These are phyloP conservation scores for Euglossa dilemma DNA, from an alignment of 1,140 invertebrate genomes.

Conservation along the genomic window DNA sequence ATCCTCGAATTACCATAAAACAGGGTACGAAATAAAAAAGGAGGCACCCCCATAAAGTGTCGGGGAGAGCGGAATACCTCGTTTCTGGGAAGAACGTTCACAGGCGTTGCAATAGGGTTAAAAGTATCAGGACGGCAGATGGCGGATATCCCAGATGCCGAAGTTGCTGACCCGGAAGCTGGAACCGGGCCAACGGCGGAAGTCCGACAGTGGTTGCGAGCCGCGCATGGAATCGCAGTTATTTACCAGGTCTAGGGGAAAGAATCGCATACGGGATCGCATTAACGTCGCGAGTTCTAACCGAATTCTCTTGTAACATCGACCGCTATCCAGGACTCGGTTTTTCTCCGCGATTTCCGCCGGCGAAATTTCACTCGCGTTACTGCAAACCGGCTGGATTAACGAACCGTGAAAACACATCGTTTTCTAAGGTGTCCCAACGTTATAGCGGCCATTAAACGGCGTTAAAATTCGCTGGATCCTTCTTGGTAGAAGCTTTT, in stretches of 20 bases:
- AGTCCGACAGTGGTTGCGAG: not conserved
- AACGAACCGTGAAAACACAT: conserved; percentile 21
- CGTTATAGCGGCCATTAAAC: not conserved
- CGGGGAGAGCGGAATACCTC: not conserved
- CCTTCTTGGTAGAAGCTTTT: not conserved
- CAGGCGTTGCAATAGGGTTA: not conserved
- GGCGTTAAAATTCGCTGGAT: not conserved
- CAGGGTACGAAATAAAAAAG: not conserved
- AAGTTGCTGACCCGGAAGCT: conserved; percentile 48
- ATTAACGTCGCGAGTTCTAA: conserved; percentile 8
- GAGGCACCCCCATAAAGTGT: not conserved
- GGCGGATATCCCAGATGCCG: conserved; percentile 28
- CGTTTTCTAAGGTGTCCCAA: not conserved
- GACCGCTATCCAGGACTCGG: not conserved
- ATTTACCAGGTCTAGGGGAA: conserved; percentile 19
- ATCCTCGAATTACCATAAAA: not conserved
- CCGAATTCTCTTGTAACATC: not conserved
- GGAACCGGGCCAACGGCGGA: conserved; percentile 38
- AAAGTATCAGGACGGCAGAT: conserved; percentile 10
- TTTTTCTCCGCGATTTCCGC: not conserved
- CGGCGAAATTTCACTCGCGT: not conserved
- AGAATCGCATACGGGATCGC: not conserved
- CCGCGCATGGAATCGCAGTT: conserved; percentile 31
- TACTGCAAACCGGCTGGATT: not conserved
- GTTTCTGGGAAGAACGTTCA: not conserved